Percentiles rank a stretch among this genome's conserved stretches.
phyloP scores from a whole-genome alignment of 2,888 invertebrate genomes.

The Seladonia tumulorum region DNA sequence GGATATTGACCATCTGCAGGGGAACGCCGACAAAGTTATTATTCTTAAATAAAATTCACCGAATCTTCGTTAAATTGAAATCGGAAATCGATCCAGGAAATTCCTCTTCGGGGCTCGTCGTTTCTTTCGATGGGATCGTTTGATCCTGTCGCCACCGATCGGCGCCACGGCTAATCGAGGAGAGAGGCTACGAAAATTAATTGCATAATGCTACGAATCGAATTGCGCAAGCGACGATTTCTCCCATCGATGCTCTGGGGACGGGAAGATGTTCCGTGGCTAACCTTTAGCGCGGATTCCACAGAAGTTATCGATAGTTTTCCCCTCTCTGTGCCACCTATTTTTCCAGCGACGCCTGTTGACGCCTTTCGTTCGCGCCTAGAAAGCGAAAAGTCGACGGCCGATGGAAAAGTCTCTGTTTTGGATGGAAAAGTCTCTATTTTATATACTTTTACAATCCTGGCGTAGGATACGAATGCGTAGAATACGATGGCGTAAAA shows the following conservation, averaged over 20 bases:
- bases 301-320: conserved; percentile 47
- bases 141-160: background rate
- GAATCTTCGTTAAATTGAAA: too few relatives aligned
- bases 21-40: too few relatives aligned
- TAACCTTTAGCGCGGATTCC: conserved; percentile 61
- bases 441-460: too few relatives aligned
- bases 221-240: conserved; percentile 61
- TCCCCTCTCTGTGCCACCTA: background rate
- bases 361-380: background rate
- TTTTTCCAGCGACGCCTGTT: background rate
- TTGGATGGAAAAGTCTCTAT: background rate
- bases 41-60: too few relatives aligned
- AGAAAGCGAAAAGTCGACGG: background rate
- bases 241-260: conserved; percentile 61
- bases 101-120: background rate
- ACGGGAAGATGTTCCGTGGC: conserved; percentile 48
- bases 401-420: background rate
- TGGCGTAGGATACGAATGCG: too few relatives aligned
- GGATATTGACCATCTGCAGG: too few relatives aligned
- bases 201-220: conserved; percentile 41
- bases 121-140: background rate
- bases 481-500: too few relatives aligned
- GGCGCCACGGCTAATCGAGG: background rate
- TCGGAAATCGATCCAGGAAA: background rate
- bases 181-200: conserved; percentile 33